These are phyloP conservation scores for Catalaphyllia jardinei DNA, from an alignment of 64 coral and sea anemone species.

Conservation along the genomic window DNA sequence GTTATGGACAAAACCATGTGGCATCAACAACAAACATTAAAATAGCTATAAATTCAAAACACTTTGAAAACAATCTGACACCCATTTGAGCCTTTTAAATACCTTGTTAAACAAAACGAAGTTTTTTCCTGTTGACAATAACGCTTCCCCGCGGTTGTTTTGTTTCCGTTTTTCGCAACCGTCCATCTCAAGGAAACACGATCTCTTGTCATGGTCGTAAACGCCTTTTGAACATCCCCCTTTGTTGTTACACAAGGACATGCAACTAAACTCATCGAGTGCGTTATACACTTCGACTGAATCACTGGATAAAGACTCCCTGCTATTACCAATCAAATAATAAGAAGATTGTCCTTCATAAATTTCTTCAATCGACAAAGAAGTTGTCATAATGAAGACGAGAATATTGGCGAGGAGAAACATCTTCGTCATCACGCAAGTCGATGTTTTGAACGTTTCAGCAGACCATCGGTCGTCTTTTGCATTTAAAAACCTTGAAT, in stretches of 20 bases:
- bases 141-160: background rate
- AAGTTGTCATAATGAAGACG: background rate
- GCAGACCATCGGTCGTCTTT: background rate
- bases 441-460: background rate
- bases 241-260: background rate
- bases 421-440: background rate
- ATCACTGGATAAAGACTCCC: background rate
- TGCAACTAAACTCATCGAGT: background rate
- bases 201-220: background rate
- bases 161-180: background rate
- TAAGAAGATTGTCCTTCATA: background rate
- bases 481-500: background rate
- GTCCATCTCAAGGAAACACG: background rate
- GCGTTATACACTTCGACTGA: background rate
- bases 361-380: too few relatives aligned
- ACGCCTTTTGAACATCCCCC: background rate
- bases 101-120: conserved; percentile 1
- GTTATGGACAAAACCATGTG: too few relatives aligned
- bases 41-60: too few relatives aligned
- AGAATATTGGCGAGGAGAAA: background rate
- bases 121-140: background rate
- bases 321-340: background rate
- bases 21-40: too few relatives aligned
- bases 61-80: too few relatives aligned
- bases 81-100: background rate